phyloP scores from a whole-genome alignment of 2,113 vertebrate species.

The Silurus glanis region DNA sequence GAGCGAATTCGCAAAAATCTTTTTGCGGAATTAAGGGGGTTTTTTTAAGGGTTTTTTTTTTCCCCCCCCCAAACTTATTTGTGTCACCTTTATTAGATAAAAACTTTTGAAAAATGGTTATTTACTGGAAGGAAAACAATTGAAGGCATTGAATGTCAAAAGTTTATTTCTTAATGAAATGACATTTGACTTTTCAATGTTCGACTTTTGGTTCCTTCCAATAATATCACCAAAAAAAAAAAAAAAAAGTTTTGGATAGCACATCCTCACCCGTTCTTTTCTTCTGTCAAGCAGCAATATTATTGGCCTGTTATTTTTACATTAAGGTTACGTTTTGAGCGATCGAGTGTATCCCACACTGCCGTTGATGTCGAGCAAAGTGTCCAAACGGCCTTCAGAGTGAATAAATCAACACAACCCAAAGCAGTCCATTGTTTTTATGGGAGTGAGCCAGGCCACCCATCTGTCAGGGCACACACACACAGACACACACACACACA shows the following conservation, averaged over 20 bases:
- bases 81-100: too few species aligned
- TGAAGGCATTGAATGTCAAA: too few species aligned
- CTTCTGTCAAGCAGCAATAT: neutral
- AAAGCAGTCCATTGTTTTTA: slow-evolving; percentile 37
- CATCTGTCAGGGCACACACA: slow-evolving; percentile 46
- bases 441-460: slow-evolving; percentile 29
- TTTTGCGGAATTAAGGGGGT: too few species aligned
- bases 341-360: neutral
- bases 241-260: neutral
- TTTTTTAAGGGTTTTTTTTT: too few species aligned
- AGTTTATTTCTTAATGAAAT: too few species aligned
- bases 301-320: slow-evolving; percentile 8
- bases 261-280: neutral
- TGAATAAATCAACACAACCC: slow-evolving; percentile 10
- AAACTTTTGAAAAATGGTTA: too few species aligned
- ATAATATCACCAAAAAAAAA: neutral
- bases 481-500: slow-evolving; percentile 3
- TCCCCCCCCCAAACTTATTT: too few species aligned
- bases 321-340: neutral
- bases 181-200: neutral
- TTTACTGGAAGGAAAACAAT: too few species aligned
- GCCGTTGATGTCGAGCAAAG: slow-evolving; percentile 1
- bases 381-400: slow-evolving; percentile 2
- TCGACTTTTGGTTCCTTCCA: neutral
- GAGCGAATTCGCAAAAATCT: too few species aligned